Evolutionary conservation across 2,797 vertebrate species (phyloP).

Genomic region (Mastacembelus armatus): DNA sequence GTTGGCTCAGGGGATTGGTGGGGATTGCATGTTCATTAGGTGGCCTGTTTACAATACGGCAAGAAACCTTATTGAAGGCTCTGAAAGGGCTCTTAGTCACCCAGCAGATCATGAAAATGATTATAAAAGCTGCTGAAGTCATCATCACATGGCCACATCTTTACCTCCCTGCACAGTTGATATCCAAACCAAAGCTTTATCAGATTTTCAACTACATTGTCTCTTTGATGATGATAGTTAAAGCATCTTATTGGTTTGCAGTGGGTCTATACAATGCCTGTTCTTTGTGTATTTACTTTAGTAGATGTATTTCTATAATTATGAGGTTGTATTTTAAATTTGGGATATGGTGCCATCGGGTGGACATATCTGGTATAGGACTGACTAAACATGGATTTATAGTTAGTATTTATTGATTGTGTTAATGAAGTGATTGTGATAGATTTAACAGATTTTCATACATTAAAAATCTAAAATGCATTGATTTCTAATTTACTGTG

Average conservation of each 20-base stretch:
- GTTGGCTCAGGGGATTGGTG: slow-evolving; percentile 1
- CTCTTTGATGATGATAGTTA: slow-evolving; percentile 26
- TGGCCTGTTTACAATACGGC: slow-evolving; percentile 47
- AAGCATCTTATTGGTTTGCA: slow-evolving; percentile 15
- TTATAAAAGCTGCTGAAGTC: slow-evolving; percentile 42
- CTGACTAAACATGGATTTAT: neutral
- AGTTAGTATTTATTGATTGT: neutral
- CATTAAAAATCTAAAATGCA: slow-evolving; percentile 11
- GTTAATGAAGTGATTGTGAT: neutral
- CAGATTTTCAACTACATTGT: slow-evolving; percentile 29
- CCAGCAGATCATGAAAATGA: slow-evolving; percentile 16
- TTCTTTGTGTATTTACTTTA: slow-evolving; percentile 9
- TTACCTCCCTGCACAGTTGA: slow-evolving; percentile 11
- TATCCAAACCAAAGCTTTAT: slow-evolving; percentile 25
- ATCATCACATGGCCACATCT: slow-evolving; percentile 21
- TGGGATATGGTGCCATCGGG: slow-evolving; percentile 67
- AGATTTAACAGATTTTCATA: slow-evolving; percentile 1
- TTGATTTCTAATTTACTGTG: slow-evolving; percentile 11
- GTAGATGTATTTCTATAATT: neutral
- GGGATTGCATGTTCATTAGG: slow-evolving; percentile 45
- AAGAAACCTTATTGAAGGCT: no score
- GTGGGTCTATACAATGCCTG: slow-evolving; percentile 15
- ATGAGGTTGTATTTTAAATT: slow-evolving; percentile 17
- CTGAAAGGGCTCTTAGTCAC: slow-evolving; percentile 43
- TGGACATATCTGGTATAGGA: slow-evolving; percentile 47